Percentiles rank a stretch among this genome's conserved stretches.
Evolutionary conservation across 2,113 vertebrate genomes (phyloP).

Genomic region (Murina feae): DNA sequence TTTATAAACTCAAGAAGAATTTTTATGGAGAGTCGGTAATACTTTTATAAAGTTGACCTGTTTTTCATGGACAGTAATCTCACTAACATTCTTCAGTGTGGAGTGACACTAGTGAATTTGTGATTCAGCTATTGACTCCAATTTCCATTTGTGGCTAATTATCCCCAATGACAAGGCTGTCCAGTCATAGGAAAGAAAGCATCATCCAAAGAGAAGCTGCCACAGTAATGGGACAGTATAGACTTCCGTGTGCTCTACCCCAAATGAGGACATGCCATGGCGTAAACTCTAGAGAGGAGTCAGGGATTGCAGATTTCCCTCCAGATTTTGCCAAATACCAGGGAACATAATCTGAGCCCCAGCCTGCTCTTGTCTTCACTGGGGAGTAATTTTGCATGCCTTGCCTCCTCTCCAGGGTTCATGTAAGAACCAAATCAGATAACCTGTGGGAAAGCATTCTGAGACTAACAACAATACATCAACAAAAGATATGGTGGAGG

Average conservation of each 20-base stretch:
- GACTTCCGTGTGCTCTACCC: accelerated
- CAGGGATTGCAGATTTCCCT: neutral
- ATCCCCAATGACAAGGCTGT: neutral
- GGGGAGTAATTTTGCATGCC: neutral
- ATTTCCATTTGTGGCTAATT: neutral
- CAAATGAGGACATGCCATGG: accelerated
- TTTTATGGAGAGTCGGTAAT: neutral
- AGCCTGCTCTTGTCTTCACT: accelerated
- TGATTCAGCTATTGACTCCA: neutral
- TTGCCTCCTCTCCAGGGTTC: neutral
- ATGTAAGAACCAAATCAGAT: neutral
- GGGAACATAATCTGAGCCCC: accelerated
- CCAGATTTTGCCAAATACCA: neutral
- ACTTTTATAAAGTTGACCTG: neutral
- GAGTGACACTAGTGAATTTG: neutral
- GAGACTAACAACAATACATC: neutral
- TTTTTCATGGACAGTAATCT: neutral
- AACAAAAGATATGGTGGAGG: neutral
- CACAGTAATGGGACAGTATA: accelerated
- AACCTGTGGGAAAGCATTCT: neutral
- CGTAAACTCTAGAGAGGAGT: neutral
- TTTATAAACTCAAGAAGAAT: constrained; percentile 44
- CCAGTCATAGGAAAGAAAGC: neutral
- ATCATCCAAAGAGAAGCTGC: neutral
- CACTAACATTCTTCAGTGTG: neutral